Evolutionary conservation across 2,797 vertebrate species (phyloP).

Genomic region (Discoglossus pictus): DNA sequence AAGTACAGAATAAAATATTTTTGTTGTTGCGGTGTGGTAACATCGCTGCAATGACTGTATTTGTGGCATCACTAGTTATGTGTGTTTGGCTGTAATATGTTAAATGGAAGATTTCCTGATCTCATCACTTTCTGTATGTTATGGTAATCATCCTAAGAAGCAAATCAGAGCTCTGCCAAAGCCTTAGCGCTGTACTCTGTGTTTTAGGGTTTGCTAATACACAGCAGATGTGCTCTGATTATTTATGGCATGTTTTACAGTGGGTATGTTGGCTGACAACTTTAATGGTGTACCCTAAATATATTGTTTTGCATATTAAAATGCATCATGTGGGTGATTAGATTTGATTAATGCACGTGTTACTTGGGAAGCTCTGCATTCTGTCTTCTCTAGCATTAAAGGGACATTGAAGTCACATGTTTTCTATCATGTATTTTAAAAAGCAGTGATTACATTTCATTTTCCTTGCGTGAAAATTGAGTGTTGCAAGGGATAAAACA

Average conservation of each 20-base stretch:
- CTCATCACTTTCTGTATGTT: slow-evolving; percentile 13
- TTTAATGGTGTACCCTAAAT: slow-evolving; percentile 42
- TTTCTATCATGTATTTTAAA: too few relatives aligned
- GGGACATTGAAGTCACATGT: too few relatives aligned
- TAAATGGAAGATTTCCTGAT: slow-evolving; percentile 37
- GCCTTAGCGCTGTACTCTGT: neutral
- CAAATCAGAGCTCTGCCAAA: slow-evolving; percentile 10
- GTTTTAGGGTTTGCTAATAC: slow-evolving; percentile 28
- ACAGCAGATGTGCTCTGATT: slow-evolving; percentile 37
- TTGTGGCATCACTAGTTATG: too few relatives aligned
- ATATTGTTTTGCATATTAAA: slow-evolving; percentile 12
- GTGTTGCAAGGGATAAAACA: too few relatives aligned
- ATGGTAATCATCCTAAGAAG: slow-evolving; percentile 26
- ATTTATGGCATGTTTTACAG: slow-evolving; percentile 28
- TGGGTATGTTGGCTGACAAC: slow-evolving; percentile 21
- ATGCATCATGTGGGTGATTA: slow-evolving; percentile 33
- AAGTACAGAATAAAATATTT: too few relatives aligned
- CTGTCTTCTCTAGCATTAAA: too few relatives aligned
- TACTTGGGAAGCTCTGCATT: slow-evolving; percentile 52
- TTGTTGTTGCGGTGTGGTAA: too few relatives aligned
- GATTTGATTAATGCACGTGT: slow-evolving; percentile 54
- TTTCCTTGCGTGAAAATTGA: too few relatives aligned
- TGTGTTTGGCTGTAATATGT: neutral
- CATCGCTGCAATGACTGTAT: too few relatives aligned
- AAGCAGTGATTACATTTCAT: too few relatives aligned